Conservation (phyloP, 1,140 invertebrate genomes). For the Cyphomyrmex costatus region DNA sequence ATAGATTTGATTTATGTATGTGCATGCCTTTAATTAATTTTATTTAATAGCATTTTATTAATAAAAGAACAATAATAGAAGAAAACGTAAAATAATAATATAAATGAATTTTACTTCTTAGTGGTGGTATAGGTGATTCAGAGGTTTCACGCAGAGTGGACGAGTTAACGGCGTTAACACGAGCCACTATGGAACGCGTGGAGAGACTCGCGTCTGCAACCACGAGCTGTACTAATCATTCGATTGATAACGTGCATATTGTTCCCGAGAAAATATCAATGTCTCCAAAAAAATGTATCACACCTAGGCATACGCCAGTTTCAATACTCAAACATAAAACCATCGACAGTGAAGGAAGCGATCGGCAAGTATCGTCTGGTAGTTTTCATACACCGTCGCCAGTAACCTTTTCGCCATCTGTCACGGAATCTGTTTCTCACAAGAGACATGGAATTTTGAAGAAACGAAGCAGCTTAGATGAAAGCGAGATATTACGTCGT, state of each 20-base stretch:
- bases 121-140: constrained; percentile 66
- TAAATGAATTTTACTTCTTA: constrained; percentile 55
- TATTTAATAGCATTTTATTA: constrained; percentile 8
- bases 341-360: constrained; percentile 87
- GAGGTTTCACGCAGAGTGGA: constrained; percentile 89
- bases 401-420: constrained; percentile 85
- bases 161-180: constrained; percentile 89
- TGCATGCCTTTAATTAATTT: neutral
- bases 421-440: constrained; percentile 86
- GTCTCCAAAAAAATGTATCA: constrained; percentile 79
- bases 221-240: constrained; percentile 54
- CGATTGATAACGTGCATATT: constrained; percentile 55
- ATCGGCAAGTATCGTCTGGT: constrained; percentile 84
- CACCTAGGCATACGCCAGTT: constrained; percentile 87
- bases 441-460: constrained; percentile 93
- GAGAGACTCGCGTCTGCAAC: constrained; percentile 87
- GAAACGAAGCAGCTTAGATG: constrained; percentile 92
- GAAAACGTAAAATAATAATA: neutral
- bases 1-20: neutral
- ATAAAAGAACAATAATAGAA: constrained; percentile 5
- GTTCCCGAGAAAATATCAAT: constrained; percentile 67
- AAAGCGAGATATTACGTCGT: constrained; percentile 90
- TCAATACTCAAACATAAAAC: constrained; percentile 94
- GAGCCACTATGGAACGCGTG: constrained; percentile 90
- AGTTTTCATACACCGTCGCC: constrained; percentile 79